A percentile compares a stretch with the other conserved stretches of the same genome.
Evolutionary conservation across 2,888 invertebrate species (phyloP).

Genomic region (Stratiomys singularior): DNA sequence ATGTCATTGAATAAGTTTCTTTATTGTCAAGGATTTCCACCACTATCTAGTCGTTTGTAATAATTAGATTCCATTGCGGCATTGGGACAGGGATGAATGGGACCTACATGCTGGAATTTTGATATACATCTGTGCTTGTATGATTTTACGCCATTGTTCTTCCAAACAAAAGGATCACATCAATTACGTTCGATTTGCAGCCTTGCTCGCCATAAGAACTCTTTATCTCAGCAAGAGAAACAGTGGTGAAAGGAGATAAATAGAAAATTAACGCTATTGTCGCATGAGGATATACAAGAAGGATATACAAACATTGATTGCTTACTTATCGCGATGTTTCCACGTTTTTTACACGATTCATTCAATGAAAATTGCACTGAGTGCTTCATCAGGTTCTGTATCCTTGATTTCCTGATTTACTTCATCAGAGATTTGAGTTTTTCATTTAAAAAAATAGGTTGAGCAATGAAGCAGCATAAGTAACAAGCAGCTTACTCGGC

Average conservation of each 20-base stretch:
- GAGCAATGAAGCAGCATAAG: too few species aligned
- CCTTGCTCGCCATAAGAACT: not conserved
- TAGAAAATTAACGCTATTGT: not conserved
- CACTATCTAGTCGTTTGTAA: not conserved
- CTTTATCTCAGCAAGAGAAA: not conserved
- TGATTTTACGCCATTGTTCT: not conserved
- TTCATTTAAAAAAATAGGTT: too few species aligned
- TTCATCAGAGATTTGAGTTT: too few species aligned
- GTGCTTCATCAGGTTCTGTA: not conserved
- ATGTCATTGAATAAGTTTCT: not conserved
- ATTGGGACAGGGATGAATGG: not conserved
- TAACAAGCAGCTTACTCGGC: too few species aligned
- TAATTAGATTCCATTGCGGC: constrained; percentile 1
- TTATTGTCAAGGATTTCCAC: not conserved
- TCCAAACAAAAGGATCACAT: not conserved
- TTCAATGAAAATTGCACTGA: not conserved
- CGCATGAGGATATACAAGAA: not conserved
- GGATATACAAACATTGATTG: not conserved
- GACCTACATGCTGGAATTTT: not conserved
- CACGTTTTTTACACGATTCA: not conserved
- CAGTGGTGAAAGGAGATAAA: not conserved
- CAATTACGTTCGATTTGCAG: not conserved
- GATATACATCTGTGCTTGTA: not conserved
- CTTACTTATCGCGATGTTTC: constrained; percentile 8
- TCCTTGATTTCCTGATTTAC: not conserved